Conservation (phyloP, 2,888 invertebrate species). For the Drosophila hamatofila region DNA sequence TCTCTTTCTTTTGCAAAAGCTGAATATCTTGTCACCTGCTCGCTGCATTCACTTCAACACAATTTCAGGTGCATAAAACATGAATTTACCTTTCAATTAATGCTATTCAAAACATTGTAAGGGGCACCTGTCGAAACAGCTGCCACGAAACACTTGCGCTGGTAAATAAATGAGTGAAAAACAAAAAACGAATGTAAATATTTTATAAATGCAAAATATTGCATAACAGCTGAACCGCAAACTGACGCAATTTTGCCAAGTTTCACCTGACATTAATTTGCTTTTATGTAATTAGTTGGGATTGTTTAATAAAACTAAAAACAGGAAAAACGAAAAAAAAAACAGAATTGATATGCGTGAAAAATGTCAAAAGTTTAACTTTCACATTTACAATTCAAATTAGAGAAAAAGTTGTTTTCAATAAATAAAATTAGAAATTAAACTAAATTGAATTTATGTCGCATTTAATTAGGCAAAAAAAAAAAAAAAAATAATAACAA, state of each 20-base stretch:
- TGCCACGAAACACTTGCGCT: constrained; percentile 45
- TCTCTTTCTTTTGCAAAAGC: background rate
- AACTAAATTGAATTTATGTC: background rate
- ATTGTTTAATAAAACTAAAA: background rate
- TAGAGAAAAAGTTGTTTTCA: background rate
- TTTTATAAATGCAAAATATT: constrained; percentile 35
- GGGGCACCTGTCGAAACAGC: constrained; percentile 17
- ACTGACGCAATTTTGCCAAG: background rate
- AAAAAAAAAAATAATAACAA: too few species aligned
- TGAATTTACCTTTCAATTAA: constrained; percentile 47
- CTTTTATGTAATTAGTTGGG: background rate
- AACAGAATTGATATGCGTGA: background rate
- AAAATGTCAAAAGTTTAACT: background rate
- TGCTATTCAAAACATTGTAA: constrained; percentile 47
- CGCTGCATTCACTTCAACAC: background rate
- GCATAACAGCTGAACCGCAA: constrained; percentile 28
- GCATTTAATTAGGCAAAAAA: background rate
- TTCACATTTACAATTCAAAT: background rate
- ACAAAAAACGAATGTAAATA: background rate
- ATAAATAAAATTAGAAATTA: background rate
- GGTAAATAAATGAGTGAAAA: background rate
- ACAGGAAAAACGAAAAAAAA: background rate
- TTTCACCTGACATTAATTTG: constrained; percentile 1
- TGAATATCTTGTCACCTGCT: background rate
- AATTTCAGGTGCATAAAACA: background rate